These are phyloP conservation scores for Apis florea DNA, from an alignment of 1,140 invertebrate species.

Conservation along the genomic window DNA sequence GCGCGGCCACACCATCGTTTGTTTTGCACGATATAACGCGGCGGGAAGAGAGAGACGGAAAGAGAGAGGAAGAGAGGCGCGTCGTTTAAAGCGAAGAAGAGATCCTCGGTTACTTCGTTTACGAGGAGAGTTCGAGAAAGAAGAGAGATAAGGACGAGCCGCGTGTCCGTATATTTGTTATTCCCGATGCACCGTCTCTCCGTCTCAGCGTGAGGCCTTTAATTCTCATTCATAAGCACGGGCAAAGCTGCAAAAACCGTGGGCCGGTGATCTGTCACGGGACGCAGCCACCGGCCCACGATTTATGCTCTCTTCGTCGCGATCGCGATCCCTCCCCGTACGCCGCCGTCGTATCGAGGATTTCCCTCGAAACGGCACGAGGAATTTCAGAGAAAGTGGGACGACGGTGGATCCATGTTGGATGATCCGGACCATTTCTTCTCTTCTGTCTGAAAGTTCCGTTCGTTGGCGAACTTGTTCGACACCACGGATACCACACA, in stretches of 20 bases:
- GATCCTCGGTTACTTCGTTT: conserved; percentile 20
- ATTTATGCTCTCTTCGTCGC: background rate
- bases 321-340: background rate
- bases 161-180: conserved; percentile 38
- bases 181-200: conserved; percentile 19
- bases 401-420: background rate
- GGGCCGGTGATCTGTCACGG: conserved; percentile 29
- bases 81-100: conserved; percentile 32
- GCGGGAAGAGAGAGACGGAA: background rate
- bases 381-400: conserved; percentile 21
- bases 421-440: too few species aligned
- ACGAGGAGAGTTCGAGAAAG: background rate
- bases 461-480: too few species aligned
- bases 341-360: background rate
- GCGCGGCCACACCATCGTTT: too few species aligned
- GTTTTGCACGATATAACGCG: too few species aligned
- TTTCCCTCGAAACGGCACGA: background rate
- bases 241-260: conserved; percentile 15
- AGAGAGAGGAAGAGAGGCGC: background rate
- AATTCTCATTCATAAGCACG: conserved; percentile 56
- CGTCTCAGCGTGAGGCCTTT: conserved; percentile 32
- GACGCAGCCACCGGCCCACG: background rate
- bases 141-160: background rate
- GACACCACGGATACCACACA: background rate
- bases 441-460: too few species aligned